A percentile compares a stretch with the other conserved stretches of the same genome.
Conservation (phyloP, 2,888 invertebrate genomes). For the Mycalesis mineus region DNA sequence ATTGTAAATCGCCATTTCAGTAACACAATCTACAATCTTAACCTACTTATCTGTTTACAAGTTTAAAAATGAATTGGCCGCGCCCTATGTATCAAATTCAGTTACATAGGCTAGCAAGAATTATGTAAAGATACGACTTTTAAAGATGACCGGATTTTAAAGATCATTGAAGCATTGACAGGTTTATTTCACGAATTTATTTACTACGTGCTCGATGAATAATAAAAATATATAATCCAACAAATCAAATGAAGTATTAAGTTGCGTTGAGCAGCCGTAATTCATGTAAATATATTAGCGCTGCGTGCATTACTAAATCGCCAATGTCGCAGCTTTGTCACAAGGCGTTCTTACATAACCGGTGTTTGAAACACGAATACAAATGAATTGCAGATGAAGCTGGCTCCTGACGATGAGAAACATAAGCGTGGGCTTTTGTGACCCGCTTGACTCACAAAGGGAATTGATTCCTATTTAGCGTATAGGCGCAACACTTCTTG, state of each 20-base stretch:
- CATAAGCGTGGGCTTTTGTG: constrained; percentile 22
- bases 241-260: not conserved
- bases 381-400: constrained; percentile 39
- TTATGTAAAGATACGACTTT: too few relatives aligned
- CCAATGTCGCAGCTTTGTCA: constrained; percentile 51
- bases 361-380: constrained; percentile 49
- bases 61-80: not conserved
- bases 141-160: too few relatives aligned
- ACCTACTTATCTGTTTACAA: not conserved
- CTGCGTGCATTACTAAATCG: constrained; percentile 46
- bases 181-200: not conserved
- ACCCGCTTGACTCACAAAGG: constrained; percentile 19
- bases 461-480: constrained; percentile 6
- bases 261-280: constrained; percentile 16
- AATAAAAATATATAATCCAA: not conserved
- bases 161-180: too few relatives aligned
- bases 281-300: constrained; percentile 28
- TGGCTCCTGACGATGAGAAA: constrained; percentile 28
- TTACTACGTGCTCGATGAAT: not conserved
- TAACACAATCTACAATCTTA: not conserved
- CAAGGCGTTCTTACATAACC: constrained; percentile 57
- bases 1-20: not conserved
- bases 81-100: not conserved
- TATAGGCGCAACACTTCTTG: not conserved
- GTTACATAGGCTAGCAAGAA: too few relatives aligned